Evolutionary conservation across 2,113 vertebrate species (phyloP).

Genomic region (Pterocles gutturalis): DNA sequence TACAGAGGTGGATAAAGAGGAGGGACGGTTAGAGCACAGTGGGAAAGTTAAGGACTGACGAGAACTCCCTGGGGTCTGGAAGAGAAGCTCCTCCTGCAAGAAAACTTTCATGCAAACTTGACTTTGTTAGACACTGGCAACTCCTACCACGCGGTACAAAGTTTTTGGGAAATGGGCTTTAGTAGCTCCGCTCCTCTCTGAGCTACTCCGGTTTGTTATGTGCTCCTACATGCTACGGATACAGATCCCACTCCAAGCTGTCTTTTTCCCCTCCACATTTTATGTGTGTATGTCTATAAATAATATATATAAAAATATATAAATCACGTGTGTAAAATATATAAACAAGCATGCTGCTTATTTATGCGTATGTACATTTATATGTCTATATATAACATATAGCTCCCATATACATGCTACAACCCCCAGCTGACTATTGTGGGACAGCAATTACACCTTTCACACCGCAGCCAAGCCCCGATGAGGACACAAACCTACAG

Average conservation of each 20-base stretch:
- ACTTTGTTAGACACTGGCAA: fast-evolving
- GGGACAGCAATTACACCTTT: neutral
- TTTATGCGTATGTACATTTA: fast-evolving
- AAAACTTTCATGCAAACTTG: neutral
- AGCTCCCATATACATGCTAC: fast-evolving
- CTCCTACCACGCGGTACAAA: fast-evolving
- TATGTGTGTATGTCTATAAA: neutral
- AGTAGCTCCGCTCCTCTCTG: neutral
- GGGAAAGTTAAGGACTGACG: neutral
- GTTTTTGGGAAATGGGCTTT: neutral
- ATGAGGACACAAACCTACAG: neutral
- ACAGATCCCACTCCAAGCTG: fast-evolving
- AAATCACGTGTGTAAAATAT: too few relatives aligned
- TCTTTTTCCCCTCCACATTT: fast-evolving
- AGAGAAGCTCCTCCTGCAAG: neutral
- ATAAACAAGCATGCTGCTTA: fast-evolving
- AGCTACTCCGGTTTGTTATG: neutral
- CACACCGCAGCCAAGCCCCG: fast-evolving
- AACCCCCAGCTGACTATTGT: fast-evolving
- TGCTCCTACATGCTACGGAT: fast-evolving
- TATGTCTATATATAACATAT: fast-evolving
- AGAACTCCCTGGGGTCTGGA: neutral
- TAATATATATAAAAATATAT: too few relatives aligned
- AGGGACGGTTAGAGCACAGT: neutral
- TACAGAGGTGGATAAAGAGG: neutral